phyloP scores from a whole-genome alignment of 1,140 invertebrate genomes.

The Phenacoccus solenopsis region DNA sequence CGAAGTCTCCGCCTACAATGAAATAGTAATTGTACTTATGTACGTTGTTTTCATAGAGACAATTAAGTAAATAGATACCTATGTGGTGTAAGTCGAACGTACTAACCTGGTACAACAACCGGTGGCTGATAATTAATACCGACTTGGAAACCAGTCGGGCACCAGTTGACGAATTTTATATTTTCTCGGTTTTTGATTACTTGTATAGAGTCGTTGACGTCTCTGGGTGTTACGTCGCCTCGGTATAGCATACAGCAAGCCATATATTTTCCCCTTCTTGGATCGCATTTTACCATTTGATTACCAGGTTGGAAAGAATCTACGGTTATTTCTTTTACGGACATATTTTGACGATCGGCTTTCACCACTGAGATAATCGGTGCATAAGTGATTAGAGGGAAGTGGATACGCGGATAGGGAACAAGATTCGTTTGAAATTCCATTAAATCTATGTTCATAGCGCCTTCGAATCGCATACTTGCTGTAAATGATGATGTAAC shows the following conservation, averaged over 20 bases:
- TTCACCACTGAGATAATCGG: conserved; percentile 70
- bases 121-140: conserved; percentile 28
- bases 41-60: not conserved
- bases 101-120: conserved; percentile 3
- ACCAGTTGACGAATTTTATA: conserved; percentile 48
- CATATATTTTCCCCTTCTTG: conserved; percentile 38
- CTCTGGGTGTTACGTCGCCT: conserved; percentile 44
- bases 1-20: conserved; percentile 29
- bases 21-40: conserved; percentile 6
- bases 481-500: conserved; percentile 42
- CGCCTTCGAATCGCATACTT: conserved; percentile 45
- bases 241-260: conserved; percentile 45
- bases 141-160: conserved; percentile 41
- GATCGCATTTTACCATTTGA: conserved; percentile 45
- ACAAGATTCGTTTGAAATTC: conserved; percentile 58
- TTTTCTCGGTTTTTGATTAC: conserved; percentile 30
- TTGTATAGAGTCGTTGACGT: conserved; percentile 45
- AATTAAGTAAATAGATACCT: not conserved
- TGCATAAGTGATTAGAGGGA: conserved; percentile 61
- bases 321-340: conserved; percentile 40
- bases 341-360: conserved; percentile 63
- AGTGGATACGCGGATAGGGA: conserved; percentile 45
- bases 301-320: conserved; percentile 26
- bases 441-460: conserved; percentile 47
- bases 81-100: not conserved